Evolutionary conservation across 1,140 invertebrate species (phyloP), one percentile per base, ranked within the genome.

Genomic region (Orius insidiosus): DNA sequence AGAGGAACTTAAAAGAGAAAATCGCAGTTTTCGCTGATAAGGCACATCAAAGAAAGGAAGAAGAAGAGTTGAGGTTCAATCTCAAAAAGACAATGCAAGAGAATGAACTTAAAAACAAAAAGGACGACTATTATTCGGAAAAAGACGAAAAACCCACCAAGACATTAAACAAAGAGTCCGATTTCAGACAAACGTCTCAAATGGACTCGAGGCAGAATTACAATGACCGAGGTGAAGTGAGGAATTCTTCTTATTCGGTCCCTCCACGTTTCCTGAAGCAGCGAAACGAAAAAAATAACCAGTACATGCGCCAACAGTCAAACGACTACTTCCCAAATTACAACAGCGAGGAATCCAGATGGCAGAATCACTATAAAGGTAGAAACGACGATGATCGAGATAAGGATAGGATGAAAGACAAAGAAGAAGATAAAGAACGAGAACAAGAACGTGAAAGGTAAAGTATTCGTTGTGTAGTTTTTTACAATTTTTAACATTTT

Each of bases 51-150:
- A n/a, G n/a, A 10, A 78, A 84, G 53, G 80, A 85, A 55, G 80
- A 87, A 55, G 83, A 85, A 58, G 83, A 87, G 57, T 78, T 82
- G 53, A 71, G 78, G 40, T 80, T 71, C 24, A 41, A 41, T 18
- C 8, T 4, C 7, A 41, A 41, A 41, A 19, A 7, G 16, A 41
- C 16, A 33, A n/a, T 33, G 6, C 6, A 33, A 33, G 16, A 33
- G 39, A 48, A 59, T 48, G 37, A 18, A 15, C 16, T 13, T 16
- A 32, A 10, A 45, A 32, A 53, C 6, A 51, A 53, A 60, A 48
- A 16, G 58, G 62, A 53, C 58, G 19, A 32, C 10, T 24, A 16
- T 39, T 7, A 39, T 15, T 8, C 6, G 7, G 14, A 8, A 15
- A 45, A 45, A 6, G 13, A 19, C 36, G 59, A 34, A 45, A 43